Conservation (phyloP, 2,888 invertebrate species). For the Dioctria linearis region DNA sequence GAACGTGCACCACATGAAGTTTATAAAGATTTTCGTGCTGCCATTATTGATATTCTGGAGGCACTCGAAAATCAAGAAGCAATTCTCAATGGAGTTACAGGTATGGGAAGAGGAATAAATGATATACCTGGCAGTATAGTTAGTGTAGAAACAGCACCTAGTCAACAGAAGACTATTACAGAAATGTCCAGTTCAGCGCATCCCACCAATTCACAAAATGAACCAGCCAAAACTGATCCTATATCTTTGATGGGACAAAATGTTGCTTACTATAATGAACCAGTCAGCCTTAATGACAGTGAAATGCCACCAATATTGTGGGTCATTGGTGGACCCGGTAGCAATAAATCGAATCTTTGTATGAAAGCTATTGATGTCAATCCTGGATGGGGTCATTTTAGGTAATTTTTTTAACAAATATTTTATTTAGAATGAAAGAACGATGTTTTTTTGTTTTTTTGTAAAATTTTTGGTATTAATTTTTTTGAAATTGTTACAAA, state of each 20-base stretch:
- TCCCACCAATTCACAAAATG: slow-evolving; percentile 2
- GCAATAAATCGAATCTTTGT: slow-evolving; percentile 88
- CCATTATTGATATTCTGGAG: slow-evolving; percentile 83
- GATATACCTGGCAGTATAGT: slow-evolving; percentile 78
- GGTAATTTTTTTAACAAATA: slow-evolving; percentile 67
- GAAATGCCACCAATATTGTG: slow-evolving; percentile 72
- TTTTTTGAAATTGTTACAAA: too few species aligned
- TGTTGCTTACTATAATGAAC: slow-evolving; percentile 1
- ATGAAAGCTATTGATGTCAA: slow-evolving; percentile 79
- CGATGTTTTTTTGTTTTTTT: too few species aligned
- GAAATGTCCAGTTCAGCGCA: slow-evolving; percentile 54
- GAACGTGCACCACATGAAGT: slow-evolving; percentile 90
- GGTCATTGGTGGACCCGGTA: slow-evolving; percentile 91
- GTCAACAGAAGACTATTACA: slow-evolving; percentile 69
- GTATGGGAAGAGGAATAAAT: slow-evolving; percentile 73
- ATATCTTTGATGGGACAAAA: slow-evolving; percentile 59
- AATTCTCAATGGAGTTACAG: slow-evolving; percentile 76
- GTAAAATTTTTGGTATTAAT: too few species aligned
- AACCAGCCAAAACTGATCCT: slow-evolving; percentile 52
- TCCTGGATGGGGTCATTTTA: slow-evolving; percentile 83
- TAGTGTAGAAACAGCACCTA: slow-evolving; percentile 75
- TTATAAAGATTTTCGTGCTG: slow-evolving; percentile 86
- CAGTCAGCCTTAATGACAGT: slow-evolving; percentile 51
- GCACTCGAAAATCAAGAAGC: slow-evolving; percentile 77
- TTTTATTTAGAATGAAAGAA: too few species aligned